phyloP scores from a whole-genome alignment of 64 coral and sea anemone species.

The Pocillopora damicornis region DNA sequence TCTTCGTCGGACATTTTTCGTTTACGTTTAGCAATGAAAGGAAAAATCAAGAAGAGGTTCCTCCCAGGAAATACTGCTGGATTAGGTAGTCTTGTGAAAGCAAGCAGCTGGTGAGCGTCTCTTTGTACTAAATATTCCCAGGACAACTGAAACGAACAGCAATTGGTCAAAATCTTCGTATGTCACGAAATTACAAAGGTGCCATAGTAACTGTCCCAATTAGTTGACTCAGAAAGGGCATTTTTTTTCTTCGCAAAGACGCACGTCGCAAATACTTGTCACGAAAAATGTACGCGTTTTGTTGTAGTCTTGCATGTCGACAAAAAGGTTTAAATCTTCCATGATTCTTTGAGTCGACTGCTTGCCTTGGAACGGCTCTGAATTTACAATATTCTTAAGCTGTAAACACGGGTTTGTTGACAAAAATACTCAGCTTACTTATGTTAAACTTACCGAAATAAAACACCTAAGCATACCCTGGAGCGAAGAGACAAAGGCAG shows the following conservation, averaged over 20 bases:
- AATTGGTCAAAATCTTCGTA: not conserved
- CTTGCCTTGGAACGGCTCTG: no score
- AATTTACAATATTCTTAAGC: no score
- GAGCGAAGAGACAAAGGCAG: no score
- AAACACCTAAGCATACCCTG: no score
- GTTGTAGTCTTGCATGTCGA: no score
- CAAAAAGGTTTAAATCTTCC: no score
- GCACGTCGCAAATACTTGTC: no score
- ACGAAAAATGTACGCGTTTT: no score
- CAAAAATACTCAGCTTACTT: no score
- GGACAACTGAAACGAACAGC: conserved; percentile 2
- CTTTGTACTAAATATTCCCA: not conserved
- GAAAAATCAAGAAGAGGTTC: not conserved
- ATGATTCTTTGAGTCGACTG: no score
- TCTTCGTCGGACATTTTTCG: conserved; percentile 64
- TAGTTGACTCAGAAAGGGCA: not conserved
- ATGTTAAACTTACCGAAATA: no score
- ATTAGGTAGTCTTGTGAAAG: not conserved
- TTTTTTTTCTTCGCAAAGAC: not conserved
- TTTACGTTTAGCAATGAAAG: not conserved
- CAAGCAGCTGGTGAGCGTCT: conserved; percentile 1
- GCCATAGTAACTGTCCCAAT: conserved; percentile 24
- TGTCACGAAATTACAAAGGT: conserved; percentile 12
- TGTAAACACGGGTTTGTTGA: no score
- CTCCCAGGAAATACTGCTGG: not conserved